Conservation (phyloP, 1,140 invertebrate species). For the Drosophila truncata region DNA sequence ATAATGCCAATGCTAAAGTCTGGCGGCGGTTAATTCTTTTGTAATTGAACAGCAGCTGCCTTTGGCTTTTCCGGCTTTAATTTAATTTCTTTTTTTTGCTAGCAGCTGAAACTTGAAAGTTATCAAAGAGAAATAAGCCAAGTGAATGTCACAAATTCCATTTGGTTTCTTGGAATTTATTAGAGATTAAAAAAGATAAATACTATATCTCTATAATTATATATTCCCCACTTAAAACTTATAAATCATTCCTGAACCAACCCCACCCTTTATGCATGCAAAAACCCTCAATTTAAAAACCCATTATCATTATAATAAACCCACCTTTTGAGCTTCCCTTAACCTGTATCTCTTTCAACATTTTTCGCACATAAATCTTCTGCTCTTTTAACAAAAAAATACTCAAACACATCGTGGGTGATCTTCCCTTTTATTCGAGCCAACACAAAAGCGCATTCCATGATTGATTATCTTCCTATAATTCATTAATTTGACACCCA, state of each 20-base stretch:
- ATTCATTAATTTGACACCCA: constrained; percentile 67
- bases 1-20: constrained; percentile 48
- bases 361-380: constrained; percentile 51
- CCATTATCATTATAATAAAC: constrained; percentile 7
- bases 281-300: background rate
- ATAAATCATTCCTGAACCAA: background rate
- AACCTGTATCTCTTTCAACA: constrained; percentile 23
- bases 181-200: background rate
- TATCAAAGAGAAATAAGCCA: constrained; percentile 1
- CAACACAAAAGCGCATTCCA: constrained; percentile 48
- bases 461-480: constrained; percentile 70
- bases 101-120: constrained; percentile 4
- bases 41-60: constrained; percentile 51
- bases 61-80: constrained; percentile 13
- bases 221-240: background rate
- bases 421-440: constrained; percentile 31
- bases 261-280: background rate
- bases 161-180: constrained; percentile 11
- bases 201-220: background rate
- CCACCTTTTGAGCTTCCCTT: constrained; percentile 3
- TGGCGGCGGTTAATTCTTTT: constrained; percentile 40
- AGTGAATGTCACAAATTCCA: background rate
- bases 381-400: constrained; percentile 7
- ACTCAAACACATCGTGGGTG: constrained; percentile 28
- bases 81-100: constrained; percentile 13